Base-by-base conservation (phyloP, 2,888 invertebrate species). In the Rugalucina vietnamica region DNA sequence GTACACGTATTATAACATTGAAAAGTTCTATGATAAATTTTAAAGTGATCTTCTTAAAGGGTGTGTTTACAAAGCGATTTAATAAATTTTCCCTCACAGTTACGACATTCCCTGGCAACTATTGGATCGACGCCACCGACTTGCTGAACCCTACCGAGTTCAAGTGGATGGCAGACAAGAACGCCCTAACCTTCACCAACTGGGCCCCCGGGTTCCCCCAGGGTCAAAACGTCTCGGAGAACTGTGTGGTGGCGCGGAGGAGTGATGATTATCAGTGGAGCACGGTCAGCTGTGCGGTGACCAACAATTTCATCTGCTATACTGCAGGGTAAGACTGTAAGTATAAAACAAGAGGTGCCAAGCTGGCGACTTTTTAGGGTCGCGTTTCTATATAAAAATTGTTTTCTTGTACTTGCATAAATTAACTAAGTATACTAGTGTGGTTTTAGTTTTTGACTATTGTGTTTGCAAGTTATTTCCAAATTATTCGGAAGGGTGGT, bases 291-390 rank as follows among this genome's bases (percentile, higher is more conserved):
- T 85, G 85, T 76, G 69, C 34, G 10, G 65, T 69, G 29, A 81
- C 79, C 60, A 72, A 69, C 43, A 85, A 85, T 39, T 85, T 85
- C 43, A 57, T 81, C 24, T 85, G 85, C 74, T 79, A 73, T 49
- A 21, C 76, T 29, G 60, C 85, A 32, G 85, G 85, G 85, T 85
- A 85, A 85, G 85, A 76, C 73, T 71, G 85, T 85, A 85, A 85
- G 85, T 85, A 85, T 8, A 14, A n/a, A n/a, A 24, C 24, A 12
- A 5, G n/a, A 5, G 27, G 27, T 24, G 4, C 14, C 29, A 12
- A 24, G 29, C n/a, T 36, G 36, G 37, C 18, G 24, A 75, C 36
- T 0, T 21, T n/a, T 36, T 57, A 75, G 27, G 57, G 57, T 24
- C 32, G 57, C 8, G 57, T 57, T 57, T 75, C 74, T 75, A 54